phyloP scores from a whole-genome alignment of 2,113 vertebrate species.

The Lucifuga dentata region DNA sequence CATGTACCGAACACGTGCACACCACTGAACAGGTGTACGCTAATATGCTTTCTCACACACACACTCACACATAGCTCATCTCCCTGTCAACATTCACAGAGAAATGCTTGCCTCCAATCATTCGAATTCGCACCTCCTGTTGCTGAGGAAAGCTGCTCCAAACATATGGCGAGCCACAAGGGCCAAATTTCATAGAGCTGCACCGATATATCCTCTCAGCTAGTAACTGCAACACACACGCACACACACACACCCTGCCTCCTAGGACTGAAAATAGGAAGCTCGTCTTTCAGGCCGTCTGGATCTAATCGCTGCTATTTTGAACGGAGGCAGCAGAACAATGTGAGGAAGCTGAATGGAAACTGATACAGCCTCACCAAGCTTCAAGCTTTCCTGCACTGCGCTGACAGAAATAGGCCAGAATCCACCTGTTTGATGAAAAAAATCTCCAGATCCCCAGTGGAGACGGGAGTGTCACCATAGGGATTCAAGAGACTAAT shows the following conservation, averaged over 20 bases:
- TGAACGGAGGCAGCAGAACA: conserved; percentile 30
- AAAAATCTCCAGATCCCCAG: background rate
- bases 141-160: conserved; percentile 10
- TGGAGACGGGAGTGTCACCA: background rate
- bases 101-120: background rate
- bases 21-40: background rate
- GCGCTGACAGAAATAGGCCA: conserved; percentile 17
- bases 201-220: conserved; percentile 26
- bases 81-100: background rate
- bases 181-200: conserved; percentile 18
- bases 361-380: conserved; percentile 21
- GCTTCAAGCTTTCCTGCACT: background rate
- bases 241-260: background rate
- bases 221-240: background rate
- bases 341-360: conserved; percentile 35
- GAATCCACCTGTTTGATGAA: background rate
- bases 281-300: conserved; percentile 21
- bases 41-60: background rate
- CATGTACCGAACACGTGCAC: too few species aligned
- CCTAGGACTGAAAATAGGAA: conserved; percentile 29
- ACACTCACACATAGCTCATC: background rate
- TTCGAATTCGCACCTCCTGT: conserved; percentile 34
- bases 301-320: conserved; percentile 27
- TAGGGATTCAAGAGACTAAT: background rate
- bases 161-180: conserved; percentile 11